phyloP scores from a whole-genome alignment of 2,888 invertebrate genomes.

The Ptychoptera albimana region DNA sequence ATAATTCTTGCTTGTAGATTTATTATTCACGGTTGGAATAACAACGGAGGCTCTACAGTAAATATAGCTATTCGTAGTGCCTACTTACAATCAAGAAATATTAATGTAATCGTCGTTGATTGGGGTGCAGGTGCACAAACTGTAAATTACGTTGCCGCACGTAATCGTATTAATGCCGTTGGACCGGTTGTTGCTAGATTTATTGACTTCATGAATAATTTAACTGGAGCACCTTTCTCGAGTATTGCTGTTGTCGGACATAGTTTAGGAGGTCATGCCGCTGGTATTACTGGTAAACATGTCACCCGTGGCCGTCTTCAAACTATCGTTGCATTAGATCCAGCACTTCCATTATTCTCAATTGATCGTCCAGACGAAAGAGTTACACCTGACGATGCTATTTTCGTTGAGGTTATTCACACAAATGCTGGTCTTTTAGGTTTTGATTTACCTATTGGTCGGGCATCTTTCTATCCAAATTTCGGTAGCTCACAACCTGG shows the following conservation, averaged over 20 bases:
- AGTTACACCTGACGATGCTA: conserved; percentile 19
- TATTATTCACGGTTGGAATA: conserved; percentile 41
- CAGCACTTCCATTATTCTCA: conserved; percentile 15
- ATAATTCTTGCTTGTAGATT: too few species aligned
- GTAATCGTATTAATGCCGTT: conserved; percentile 15
- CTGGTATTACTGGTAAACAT: conserved; percentile 39
- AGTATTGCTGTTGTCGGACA: conserved; percentile 36
- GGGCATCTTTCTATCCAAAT: conserved; percentile 37
- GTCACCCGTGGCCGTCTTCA: conserved; percentile 35
- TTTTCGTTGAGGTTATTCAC: conserved; percentile 25
- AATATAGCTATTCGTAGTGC: conserved; percentile 18
- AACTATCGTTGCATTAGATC: conserved; percentile 31
- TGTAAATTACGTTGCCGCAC: conserved; percentile 21
- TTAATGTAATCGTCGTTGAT: conserved; percentile 23
- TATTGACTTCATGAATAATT: conserved; percentile 28
- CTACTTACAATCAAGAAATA: conserved; percentile 19
- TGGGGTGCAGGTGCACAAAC: conserved; percentile 23
- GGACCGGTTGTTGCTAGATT: conserved; percentile 19
- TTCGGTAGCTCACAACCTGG: conserved; percentile 27
- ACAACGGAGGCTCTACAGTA: conserved; percentile 32
- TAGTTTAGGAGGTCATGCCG: conserved; percentile 41
- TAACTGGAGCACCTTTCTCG: conserved; percentile 31
- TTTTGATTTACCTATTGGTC: conserved; percentile 22
- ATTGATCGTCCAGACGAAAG: conserved; percentile 15
- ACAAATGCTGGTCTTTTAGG: conserved; percentile 23